phyloP scores from a whole-genome alignment of 2,113 vertebrate genomes.

The Suncus etruscus region DNA sequence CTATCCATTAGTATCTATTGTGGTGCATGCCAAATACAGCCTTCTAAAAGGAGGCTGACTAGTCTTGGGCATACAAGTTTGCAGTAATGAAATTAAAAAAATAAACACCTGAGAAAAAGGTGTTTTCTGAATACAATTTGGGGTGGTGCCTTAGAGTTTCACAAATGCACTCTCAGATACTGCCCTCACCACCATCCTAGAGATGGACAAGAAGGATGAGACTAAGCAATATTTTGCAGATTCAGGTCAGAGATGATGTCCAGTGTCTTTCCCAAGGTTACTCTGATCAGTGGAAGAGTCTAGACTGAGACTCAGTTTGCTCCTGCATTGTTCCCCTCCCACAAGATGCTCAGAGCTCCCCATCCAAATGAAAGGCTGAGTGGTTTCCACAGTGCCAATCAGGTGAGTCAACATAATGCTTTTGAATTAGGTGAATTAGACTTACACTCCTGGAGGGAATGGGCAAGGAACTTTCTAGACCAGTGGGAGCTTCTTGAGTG shows the following conservation, averaged over 20 bases:
- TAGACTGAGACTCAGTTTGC: not conserved
- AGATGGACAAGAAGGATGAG: not conserved
- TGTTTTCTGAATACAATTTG: constrained; percentile 51
- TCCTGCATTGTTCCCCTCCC: not conserved
- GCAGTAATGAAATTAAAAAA: not conserved
- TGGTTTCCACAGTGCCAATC: accelerated
- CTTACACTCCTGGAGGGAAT: accelerated
- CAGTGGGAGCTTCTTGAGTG: not conserved
- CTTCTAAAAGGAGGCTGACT: constrained; percentile 70
- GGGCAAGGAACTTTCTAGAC: too few species aligned
- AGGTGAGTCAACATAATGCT: not conserved
- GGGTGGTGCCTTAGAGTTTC: not conserved
- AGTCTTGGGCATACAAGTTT: constrained; percentile 62
- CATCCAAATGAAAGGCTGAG: not conserved
- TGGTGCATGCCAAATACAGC: constrained; percentile 67
- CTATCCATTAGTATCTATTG: constrained; percentile 74
- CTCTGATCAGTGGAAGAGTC: not conserved
- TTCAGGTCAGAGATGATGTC: not conserved
- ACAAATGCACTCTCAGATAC: not conserved
- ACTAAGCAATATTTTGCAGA: not conserved
- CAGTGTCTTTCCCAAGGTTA: not conserved
- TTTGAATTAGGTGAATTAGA: not conserved
- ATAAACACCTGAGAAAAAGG: constrained; percentile 34
- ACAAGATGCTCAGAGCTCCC: not conserved
- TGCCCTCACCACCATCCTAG: not conserved